Conservation (phyloP, 2,797 vertebrate species). For the Crocidura indochinensis region DNA sequence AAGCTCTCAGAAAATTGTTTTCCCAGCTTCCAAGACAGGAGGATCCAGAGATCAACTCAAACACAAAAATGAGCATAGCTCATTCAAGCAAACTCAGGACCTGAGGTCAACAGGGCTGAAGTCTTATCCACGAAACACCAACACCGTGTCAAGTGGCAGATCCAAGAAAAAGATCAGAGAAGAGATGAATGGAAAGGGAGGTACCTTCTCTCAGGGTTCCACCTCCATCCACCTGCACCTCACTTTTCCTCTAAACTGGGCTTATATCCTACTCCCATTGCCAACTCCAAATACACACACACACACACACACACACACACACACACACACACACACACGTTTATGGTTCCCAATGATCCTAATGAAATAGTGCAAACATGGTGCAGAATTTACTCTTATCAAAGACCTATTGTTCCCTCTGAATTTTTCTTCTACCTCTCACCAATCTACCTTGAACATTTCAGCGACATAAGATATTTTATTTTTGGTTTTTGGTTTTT, state of each 20-base stretch:
- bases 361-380: too few species aligned
- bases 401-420: not conserved
- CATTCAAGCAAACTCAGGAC: not conserved
- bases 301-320: too few species aligned
- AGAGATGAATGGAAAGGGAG: not conserved
- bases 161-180: not conserved
- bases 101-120: not conserved
- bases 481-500: too few species aligned
- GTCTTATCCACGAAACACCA: not conserved
- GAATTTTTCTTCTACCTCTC: not conserved
- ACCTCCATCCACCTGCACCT: not conserved
- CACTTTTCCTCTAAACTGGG: not conserved
- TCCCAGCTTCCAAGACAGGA: not conserved
- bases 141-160: not conserved
- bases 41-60: not conserved
- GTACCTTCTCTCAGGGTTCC: not conserved
- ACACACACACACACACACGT: not conserved
- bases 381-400: not conserved
- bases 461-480: not conserved
- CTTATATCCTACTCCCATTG: too few species aligned
- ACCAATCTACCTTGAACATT: not conserved
- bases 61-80: not conserved
- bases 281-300: too few species aligned
- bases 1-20: rapidly evolving
- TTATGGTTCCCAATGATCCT: not conserved